Base-by-base conservation (phyloP, 2,113 vertebrate genomes). In the Pimephales promelas region DNA sequence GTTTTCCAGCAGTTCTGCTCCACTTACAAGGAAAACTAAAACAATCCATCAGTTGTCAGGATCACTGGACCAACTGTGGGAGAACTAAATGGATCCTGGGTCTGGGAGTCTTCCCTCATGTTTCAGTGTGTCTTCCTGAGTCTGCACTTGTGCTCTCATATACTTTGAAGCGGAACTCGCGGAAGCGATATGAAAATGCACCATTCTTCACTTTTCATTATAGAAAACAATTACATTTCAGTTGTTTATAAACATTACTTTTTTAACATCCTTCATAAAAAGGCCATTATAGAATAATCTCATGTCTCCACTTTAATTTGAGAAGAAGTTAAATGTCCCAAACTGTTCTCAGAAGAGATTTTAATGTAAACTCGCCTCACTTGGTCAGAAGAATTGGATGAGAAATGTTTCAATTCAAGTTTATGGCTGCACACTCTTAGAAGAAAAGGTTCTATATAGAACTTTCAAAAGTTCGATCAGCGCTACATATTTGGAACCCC, bases 41-140 rank as follows among this genome's bases (percentile, higher is more conserved):
- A 74, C 87, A 82, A 88, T 88, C 87, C 84, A 88, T 88, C 87
- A 88, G 57, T 81, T 88, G 84, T 88, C 87, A 88, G 84, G 68
- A 84, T 80, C 82, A 84, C 66, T 84, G 78, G 68, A 86, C 85
- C 87, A 74, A 82, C 40, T 86, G 84, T 86, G 57, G 31, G 57
- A 71, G 26, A 86, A 88, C 77, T 71, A 85, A 81, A 86, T 82
- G 57, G 71, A 82, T 81, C 22, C 45, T 72, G 28, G 78, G 40
- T 82, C 75, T 84, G 70, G 26, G 83, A 76, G 59, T 81, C 64
- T 77, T 77, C 66, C 40, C 49, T 47, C 24, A 45, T 84, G 72
- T 78, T 82, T 77, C 64, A 62, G 28, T 52, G 77, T 81, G 79
- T 81, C 64, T 34, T 81, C 79, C 79, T 71, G 79, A 81, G 64